Evolutionary conservation across 2,797 vertebrate species (phyloP).

Genomic region (Pelodytes ibericus): DNA sequence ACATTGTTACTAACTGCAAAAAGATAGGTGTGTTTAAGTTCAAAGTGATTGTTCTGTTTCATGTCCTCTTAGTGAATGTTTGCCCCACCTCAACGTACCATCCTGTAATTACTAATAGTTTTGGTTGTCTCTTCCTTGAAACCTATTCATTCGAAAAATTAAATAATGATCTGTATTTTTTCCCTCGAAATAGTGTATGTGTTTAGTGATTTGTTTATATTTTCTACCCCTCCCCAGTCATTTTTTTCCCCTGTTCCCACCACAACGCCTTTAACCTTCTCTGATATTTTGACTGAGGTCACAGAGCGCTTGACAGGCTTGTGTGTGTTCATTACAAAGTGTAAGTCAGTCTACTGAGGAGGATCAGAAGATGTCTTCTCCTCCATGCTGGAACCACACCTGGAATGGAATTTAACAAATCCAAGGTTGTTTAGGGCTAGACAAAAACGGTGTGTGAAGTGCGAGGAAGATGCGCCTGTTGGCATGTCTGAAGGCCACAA

Average conservation of each 20-base stretch:
- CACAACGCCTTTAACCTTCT: too few relatives aligned
- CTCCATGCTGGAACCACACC: not conserved
- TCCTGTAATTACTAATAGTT: not conserved
- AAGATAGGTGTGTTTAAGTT: not conserved
- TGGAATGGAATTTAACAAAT: not conserved
- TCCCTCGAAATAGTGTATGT: too few relatives aligned
- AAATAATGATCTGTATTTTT: not conserved
- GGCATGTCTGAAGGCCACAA: slow-evolving; percentile 12
- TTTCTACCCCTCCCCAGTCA: too few relatives aligned
- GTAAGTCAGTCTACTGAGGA: too few relatives aligned
- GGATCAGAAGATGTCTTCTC: too few relatives aligned
- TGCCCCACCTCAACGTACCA: not conserved
- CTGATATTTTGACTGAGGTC: too few relatives aligned
- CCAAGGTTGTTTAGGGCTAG: not conserved
- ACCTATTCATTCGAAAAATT: not conserved
- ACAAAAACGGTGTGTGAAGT: not conserved
- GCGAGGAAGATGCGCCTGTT: not conserved
- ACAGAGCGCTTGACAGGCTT: too few relatives aligned
- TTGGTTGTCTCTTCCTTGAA: not conserved
- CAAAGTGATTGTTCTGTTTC: not conserved
- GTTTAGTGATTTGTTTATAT: too few relatives aligned
- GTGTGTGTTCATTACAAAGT: too few relatives aligned
- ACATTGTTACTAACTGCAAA: not conserved
- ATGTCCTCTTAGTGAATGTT: not conserved
- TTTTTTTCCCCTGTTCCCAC: too few relatives aligned